Percentiles rank a stretch among this genome's conserved stretches.
Evolutionary conservation across 2,797 vertebrate genomes (phyloP).

Genomic region (Lophotriccus pileatus): DNA sequence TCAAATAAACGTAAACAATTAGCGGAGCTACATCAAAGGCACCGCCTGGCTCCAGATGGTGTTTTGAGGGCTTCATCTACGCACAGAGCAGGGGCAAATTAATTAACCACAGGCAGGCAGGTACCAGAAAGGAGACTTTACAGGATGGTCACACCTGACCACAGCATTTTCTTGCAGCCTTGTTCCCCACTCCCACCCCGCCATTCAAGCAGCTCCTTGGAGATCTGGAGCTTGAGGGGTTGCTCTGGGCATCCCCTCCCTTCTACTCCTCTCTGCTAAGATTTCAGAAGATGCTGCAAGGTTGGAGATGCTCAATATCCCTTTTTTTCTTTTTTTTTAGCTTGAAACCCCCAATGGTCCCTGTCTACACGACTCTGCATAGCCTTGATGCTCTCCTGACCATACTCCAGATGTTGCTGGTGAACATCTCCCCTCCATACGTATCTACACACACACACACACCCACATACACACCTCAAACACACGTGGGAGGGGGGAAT

Average conservation of each 20-base stretch:
- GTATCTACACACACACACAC: not conserved
- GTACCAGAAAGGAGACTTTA: not conserved
- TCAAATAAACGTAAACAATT: conserved; percentile 9
- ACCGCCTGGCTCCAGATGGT: not conserved
- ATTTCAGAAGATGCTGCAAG: not conserved
- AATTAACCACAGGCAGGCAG: not conserved
- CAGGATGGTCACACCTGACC: not conserved
- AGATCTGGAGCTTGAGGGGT: not conserved
- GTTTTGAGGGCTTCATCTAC: not conserved
- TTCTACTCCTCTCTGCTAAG: not conserved
- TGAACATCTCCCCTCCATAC: not conserved
- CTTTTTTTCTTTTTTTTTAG: not conserved
- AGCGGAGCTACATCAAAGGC: not conserved
- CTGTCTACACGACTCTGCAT: rapidly evolving
- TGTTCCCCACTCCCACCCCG: rapidly evolving
- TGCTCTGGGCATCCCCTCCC: not conserved
- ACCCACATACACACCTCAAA: no score
- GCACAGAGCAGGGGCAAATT: not conserved
- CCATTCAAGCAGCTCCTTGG: not conserved
- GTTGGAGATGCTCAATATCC: not conserved
- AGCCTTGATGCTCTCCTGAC: not conserved
- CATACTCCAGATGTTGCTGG: not conserved
- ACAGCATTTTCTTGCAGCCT: not conserved
- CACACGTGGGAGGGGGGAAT: not conserved
- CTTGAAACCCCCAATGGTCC: not conserved